Percentiles rank a stretch among this genome's conserved stretches.
Conservation (phyloP, 2,888 invertebrate genomes). For the Polydrusus cervinus region DNA sequence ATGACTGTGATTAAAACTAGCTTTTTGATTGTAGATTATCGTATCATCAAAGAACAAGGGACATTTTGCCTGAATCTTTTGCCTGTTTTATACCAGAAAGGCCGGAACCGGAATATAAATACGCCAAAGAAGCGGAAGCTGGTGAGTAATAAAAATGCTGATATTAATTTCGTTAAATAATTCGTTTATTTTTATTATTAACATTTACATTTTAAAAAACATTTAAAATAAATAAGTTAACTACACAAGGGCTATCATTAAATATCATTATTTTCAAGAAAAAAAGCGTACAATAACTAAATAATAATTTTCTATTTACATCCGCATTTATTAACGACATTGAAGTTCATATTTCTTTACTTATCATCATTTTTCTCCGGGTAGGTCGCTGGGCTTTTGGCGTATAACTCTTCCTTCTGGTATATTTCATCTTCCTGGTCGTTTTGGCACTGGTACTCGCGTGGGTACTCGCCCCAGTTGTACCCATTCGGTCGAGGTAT, state of each 20-base stretch:
- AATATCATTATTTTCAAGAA: no score
- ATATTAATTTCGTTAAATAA: neutral
- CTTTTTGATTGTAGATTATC: conserved; percentile 79
- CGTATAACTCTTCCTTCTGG: conserved; percentile 57
- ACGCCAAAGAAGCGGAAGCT: conserved; percentile 87
- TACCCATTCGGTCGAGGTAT: conserved; percentile 59
- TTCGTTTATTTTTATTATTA: neutral
- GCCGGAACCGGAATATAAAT: conserved; percentile 93
- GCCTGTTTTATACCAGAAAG: conserved; percentile 87
- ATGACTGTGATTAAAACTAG: no score
- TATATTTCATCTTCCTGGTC: conserved; percentile 59
- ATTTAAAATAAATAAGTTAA: conserved; percentile 17
- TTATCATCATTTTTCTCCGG: conserved; percentile 37
- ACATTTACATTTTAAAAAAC: no score
- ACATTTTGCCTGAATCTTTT: conserved; percentile 93
- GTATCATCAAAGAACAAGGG: conserved; percentile 94
- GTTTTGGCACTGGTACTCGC: conserved; percentile 46
- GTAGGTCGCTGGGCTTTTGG: conserved; percentile 52
- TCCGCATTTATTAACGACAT: neutral
- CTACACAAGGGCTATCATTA: neutral
- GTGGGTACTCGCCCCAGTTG: conserved; percentile 29
- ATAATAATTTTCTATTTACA: neutral
- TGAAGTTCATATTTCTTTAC: neutral
- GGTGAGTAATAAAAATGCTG: conserved; percentile 76
- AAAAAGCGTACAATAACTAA: neutral